Evolutionary conservation across 2,888 invertebrate species (phyloP), one percentile per base, ranked within the genome.

Genomic region (Portevinia maculata): DNA sequence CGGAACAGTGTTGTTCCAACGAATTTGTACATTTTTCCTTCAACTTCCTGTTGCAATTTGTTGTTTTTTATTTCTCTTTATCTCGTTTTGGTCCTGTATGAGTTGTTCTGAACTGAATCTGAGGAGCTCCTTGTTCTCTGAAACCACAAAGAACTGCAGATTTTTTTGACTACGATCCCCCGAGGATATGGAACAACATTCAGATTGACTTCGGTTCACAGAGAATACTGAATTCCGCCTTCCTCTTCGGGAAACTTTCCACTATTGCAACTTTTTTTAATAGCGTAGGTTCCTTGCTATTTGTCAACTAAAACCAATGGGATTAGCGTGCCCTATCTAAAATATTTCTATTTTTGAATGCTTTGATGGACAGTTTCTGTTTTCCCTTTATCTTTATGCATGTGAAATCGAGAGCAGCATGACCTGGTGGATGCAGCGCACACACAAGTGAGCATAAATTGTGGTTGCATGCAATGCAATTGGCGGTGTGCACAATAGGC

Each of bases 101-200:
- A 6, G 3, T 39, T 15, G 6, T 5, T 19, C 17, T 8, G 44
- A n/a, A 19, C 15, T 2, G 5, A 44, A 15, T 44, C 19, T 11
- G 17, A 9, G 17, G 6, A 37, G 37, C 34, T 62, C 44, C 71
- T 70, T 64, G 19, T 34, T 60, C 39, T 60, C n/a, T n/a, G 65
- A 28, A 65, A 65, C 81, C 60, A 52, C 60, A 81, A 19, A 55
- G 59, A 65, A 52, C 53, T 67, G 53, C n/a, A 71, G 71, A 67
- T 65, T 83, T 83, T n/a, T 83, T 71, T 67, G 76, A 83, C 76
- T 83, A 60, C 81, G 41, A 71, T 65, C 65, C 81, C 81, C 70
- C 17, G 34, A 30, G 75, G 79, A 69, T 81, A 30, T 64, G 75
- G 62, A 50, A 69, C 79, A 74, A 7, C 48, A 59, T 62, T 69